Evolutionary conservation across 2,888 invertebrate species (phyloP).

Genomic region (Hyppa rectilinea): DNA sequence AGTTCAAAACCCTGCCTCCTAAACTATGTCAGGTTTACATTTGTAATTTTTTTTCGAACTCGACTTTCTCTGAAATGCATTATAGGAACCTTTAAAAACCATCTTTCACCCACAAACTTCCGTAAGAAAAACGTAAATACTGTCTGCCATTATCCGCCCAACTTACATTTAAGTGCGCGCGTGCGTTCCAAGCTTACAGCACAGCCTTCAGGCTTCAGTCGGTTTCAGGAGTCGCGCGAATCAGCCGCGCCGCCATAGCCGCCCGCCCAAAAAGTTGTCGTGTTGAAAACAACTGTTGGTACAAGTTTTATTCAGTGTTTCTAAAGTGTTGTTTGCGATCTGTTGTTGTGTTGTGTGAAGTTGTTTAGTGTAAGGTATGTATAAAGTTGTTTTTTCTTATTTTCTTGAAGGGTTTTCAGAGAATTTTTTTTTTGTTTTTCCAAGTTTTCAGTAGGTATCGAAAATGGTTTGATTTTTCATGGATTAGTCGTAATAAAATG

Average conservation of each 20-base stretch:
- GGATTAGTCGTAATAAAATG: neutral
- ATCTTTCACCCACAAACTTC: neutral
- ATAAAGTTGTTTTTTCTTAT: neutral
- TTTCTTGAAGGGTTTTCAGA: neutral
- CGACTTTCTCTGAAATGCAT: neutral
- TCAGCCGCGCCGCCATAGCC: slow-evolving; percentile 51
- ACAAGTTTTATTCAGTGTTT: slow-evolving; percentile 52
- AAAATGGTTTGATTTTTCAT: neutral
- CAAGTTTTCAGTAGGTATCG: neutral
- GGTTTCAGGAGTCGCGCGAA: slow-evolving; percentile 48
- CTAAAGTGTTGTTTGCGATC: slow-evolving; percentile 41
- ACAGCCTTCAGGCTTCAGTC: slow-evolving; percentile 63
- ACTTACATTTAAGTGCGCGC: slow-evolving; percentile 51
- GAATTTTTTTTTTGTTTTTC: neutral
- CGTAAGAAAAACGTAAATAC: neutral
- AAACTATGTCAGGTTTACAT: no score
- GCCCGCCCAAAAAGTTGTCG: slow-evolving; percentile 59
- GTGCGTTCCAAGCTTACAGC: slow-evolving; percentile 51
- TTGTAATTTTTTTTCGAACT: neutral
- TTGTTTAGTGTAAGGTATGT: slow-evolving; percentile 47
- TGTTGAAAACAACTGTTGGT: slow-evolving; percentile 39
- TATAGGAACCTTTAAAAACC: neutral
- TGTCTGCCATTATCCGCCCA: neutral
- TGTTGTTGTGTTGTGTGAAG: slow-evolving; percentile 30
- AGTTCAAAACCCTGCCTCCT: no score